Evolutionary conservation across 2,888 invertebrate genomes (phyloP).

Genomic region (Pelosia muscerda): DNA sequence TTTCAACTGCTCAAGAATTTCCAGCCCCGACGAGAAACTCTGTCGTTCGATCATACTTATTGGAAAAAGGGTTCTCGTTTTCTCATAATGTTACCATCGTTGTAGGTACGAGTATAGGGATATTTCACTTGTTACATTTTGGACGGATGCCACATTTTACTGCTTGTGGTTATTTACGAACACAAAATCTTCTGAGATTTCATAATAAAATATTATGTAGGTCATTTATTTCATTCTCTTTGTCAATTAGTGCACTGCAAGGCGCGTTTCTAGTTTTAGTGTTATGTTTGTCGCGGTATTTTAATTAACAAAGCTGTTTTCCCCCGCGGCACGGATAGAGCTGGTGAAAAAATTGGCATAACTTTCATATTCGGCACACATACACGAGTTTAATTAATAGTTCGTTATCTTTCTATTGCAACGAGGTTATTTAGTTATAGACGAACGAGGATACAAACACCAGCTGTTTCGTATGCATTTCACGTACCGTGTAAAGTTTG

Average conservation of each 20-base stretch:
- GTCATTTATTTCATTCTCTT: constrained; percentile 33
- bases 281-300: constrained; percentile 41
- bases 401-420: constrained; percentile 61
- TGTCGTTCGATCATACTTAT: constrained; percentile 78
- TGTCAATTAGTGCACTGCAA: constrained; percentile 33
- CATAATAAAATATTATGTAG: constrained; percentile 35
- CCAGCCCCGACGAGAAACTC: constrained; percentile 72
- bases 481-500: constrained; percentile 65
- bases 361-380: constrained; percentile 57
- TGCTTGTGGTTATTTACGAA: constrained; percentile 60
- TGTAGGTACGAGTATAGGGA: constrained; percentile 62
- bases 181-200: constrained; percentile 44
- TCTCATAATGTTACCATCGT: constrained; percentile 61
- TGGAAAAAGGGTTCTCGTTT: constrained; percentile 71
- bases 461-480: constrained; percentile 54
- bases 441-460: constrained; percentile 49
- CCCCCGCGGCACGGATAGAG: constrained; percentile 28
- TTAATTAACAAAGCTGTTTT: constrained; percentile 48
- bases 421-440: constrained; percentile 67
- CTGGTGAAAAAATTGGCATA: constrained; percentile 49
- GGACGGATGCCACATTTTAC: constrained; percentile 68
- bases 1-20: constrained; percentile 80
- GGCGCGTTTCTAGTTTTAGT: constrained; percentile 13
- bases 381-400: constrained; percentile 63
- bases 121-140: constrained; percentile 62